These are phyloP conservation scores for Candoia aspera DNA, from an alignment of 2,113 vertebrate species.

Conservation along the genomic window DNA sequence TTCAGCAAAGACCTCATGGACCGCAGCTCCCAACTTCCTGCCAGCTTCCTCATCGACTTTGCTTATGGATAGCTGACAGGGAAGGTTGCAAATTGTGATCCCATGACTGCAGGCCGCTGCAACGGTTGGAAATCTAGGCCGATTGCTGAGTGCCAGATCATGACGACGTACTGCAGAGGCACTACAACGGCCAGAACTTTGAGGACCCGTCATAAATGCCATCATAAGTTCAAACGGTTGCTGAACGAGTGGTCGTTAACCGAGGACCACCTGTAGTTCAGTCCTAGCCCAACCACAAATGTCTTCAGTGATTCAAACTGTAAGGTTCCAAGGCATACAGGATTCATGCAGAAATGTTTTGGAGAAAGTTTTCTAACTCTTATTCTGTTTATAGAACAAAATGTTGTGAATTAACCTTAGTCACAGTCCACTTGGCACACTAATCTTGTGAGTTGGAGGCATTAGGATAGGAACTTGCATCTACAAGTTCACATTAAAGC, in stretches of 20 bases:
- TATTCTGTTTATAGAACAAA: neutral
- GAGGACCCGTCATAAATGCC: too few species aligned
- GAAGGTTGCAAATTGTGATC: neutral
- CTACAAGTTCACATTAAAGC: neutral
- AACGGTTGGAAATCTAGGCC: too few species aligned
- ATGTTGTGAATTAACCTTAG: too few species aligned
- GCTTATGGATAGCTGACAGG: neutral
- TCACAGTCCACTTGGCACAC: neutral
- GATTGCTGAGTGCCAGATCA: neutral
- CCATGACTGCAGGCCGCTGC: neutral
- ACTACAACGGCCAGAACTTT: too few species aligned
- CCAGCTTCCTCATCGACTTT: neutral
- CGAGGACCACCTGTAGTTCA: too few species aligned
- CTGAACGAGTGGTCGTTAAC: too few species aligned
- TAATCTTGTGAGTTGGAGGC: neutral
- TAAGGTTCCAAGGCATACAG: too few species aligned
- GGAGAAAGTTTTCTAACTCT: neutral
- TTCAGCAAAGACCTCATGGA: neutral
- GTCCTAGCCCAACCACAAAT: too few species aligned
- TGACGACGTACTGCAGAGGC: too few species aligned
- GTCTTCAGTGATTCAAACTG: too few species aligned
- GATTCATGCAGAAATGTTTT: neutral
- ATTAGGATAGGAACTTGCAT: neutral
- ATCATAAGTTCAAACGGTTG: too few species aligned
- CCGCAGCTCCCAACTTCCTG: neutral